phyloP scores from a whole-genome alignment of 2,888 invertebrate genomes.

The Idaea biselata region DNA sequence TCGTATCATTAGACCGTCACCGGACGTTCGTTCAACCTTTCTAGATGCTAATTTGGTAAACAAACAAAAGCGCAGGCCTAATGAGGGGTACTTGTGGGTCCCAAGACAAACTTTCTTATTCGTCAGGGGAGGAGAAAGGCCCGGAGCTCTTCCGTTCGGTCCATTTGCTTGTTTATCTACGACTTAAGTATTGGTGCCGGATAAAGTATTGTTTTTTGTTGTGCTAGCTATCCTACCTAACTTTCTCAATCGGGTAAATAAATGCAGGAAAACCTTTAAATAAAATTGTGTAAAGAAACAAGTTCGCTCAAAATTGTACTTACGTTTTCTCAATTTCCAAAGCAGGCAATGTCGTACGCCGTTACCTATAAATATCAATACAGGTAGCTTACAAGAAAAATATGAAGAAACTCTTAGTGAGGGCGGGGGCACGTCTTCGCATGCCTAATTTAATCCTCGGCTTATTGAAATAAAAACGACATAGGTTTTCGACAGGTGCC shows the following conservation, averaged over 20 bases:
- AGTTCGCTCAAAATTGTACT: neutral
- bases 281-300: neutral
- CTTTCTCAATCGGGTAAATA: neutral
- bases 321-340: neutral
- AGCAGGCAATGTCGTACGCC: neutral
- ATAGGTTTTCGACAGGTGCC: constrained; percentile 80
- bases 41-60: constrained; percentile 74
- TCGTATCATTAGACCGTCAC: constrained; percentile 59
- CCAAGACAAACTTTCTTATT: constrained; percentile 74
- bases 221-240: neutral
- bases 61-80: constrained; percentile 75
- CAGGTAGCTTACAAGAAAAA: constrained; percentile 38
- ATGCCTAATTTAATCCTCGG: constrained; percentile 78
- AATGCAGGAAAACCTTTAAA: neutral
- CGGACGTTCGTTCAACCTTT: constrained; percentile 57
- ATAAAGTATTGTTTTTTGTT: neutral
- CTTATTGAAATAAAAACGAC: constrained; percentile 81
- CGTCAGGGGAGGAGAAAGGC: constrained; percentile 50
- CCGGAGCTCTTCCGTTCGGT: constrained; percentile 69
- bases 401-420: constrained; percentile 48
- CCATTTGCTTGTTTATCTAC: constrained; percentile 76
- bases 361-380: constrained; percentile 11
- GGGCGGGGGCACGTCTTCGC: constrained; percentile 58
- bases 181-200: constrained; percentile 52
- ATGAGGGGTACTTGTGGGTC: constrained; percentile 68